phyloP scores from a whole-genome alignment of 2,797 vertebrate genomes.

The Arrhamphus sclerolepis region DNA sequence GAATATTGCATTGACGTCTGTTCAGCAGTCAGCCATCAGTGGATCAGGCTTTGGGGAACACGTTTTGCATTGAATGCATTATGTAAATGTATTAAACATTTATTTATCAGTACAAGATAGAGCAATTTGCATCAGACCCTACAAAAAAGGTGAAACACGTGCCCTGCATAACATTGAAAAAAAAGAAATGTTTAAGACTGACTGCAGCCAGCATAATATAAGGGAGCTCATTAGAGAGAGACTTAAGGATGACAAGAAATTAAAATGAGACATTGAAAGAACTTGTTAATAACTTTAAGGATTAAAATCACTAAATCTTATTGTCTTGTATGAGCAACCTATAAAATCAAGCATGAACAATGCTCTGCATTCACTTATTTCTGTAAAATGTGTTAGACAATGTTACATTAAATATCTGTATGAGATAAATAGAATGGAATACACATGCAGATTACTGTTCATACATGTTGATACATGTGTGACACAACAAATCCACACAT shows the following conservation, averaged over 20 bases:
- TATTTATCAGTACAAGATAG: conserved; percentile 65
- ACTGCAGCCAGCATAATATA: conserved; percentile 34
- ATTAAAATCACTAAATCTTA: too few relatives aligned
- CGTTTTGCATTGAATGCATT: conserved; percentile 63
- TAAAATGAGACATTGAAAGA: conserved; percentile 1
- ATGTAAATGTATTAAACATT: conserved; percentile 65
- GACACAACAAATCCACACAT: not conserved
- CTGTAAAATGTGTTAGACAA: too few relatives aligned
- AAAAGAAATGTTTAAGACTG: conserved; percentile 14
- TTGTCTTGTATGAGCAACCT: too few relatives aligned
- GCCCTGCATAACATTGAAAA: conserved; percentile 1
- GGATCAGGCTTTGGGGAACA: conserved; percentile 55
- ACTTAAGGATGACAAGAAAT: not conserved
- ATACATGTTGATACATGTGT: not conserved
- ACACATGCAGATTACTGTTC: too few relatives aligned
- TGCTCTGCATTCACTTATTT: too few relatives aligned
- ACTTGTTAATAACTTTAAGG: not conserved
- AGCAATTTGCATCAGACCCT: conserved; percentile 44
- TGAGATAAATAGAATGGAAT: too few relatives aligned
- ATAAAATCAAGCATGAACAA: too few relatives aligned
- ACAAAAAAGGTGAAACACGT: not conserved
- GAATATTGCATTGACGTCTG: conserved; percentile 68
- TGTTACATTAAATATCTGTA: too few relatives aligned
- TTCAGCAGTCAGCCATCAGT: conserved; percentile 58
- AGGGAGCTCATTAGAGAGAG: conserved; percentile 7